Conservation (phyloP, 2,113 vertebrate genomes). For the Callocephalon fimbriatum region DNA sequence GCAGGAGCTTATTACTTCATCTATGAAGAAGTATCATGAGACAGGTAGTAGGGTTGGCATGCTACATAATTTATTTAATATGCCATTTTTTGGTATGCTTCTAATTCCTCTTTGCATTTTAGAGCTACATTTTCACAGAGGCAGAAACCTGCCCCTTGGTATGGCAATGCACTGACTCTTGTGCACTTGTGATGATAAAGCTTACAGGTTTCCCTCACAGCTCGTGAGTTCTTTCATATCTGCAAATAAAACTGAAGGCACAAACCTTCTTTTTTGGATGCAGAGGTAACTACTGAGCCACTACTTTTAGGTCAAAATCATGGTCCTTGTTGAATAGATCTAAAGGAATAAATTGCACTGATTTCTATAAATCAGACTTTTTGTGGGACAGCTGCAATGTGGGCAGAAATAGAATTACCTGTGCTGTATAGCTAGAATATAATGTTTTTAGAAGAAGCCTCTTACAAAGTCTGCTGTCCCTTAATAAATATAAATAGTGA, state of each 20-base stretch:
- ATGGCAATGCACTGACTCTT: neutral
- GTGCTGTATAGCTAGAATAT: neutral
- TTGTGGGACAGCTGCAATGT: neutral
- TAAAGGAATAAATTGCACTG: neutral
- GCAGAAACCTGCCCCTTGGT: neutral
- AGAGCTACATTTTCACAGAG: neutral
- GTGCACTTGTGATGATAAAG: rapidly evolving
- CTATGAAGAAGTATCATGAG: neutral
- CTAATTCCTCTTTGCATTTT: neutral
- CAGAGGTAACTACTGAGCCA: neutral
- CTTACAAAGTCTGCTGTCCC: neutral
- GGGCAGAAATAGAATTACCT: neutral
- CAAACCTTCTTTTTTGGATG: neutral
- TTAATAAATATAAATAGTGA: neutral
- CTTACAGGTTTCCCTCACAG: neutral
- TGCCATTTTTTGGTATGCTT: neutral
- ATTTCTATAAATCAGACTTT: neutral
- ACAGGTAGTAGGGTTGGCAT: neutral
- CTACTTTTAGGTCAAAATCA: neutral
- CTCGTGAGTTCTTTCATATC: rapidly evolving
- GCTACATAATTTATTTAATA: neutral
- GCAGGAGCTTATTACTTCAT: neutral
- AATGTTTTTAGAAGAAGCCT: neutral
- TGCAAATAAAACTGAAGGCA: neutral
- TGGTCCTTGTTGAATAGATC: neutral